These are phyloP conservation scores for Seriola dumerili DNA, from an alignment of 2,113 vertebrate species.

Conservation along the genomic window DNA sequence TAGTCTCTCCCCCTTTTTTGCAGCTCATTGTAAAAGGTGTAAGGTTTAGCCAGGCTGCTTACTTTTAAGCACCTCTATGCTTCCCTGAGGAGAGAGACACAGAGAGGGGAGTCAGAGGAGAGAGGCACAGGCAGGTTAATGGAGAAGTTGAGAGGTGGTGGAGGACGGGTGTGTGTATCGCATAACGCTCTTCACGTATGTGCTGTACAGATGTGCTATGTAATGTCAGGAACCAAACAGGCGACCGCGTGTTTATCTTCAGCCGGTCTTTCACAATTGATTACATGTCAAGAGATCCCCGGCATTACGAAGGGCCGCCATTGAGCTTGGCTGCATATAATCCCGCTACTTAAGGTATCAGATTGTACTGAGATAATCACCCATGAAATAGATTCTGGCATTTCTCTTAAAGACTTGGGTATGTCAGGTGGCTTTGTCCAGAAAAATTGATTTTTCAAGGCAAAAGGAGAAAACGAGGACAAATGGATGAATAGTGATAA, in stretches of 20 bases:
- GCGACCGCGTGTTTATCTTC: slow-evolving; percentile 67
- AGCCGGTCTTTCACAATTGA: slow-evolving; percentile 74
- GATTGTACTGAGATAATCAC: slow-evolving; percentile 80
- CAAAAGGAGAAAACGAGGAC: slow-evolving; percentile 57
- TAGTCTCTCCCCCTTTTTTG: slow-evolving; percentile 36
- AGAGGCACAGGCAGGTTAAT: slow-evolving; percentile 31
- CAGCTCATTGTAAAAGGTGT: slow-evolving; percentile 54
- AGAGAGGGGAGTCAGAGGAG: not conserved
- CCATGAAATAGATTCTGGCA: slow-evolving; percentile 72
- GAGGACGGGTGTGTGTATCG: slow-evolving; percentile 1
- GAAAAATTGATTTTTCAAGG: slow-evolving; percentile 60
- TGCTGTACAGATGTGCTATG: not conserved
- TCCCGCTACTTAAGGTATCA: slow-evolving; percentile 77
- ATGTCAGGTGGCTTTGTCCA: slow-evolving; percentile 62
- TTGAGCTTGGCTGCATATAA: slow-evolving; percentile 59
- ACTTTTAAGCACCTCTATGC: slow-evolving; percentile 52
- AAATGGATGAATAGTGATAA: slow-evolving; percentile 46
- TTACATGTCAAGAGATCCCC: slow-evolving; percentile 75
- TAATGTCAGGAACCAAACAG: slow-evolving; percentile 45
- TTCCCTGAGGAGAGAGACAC: slow-evolving; percentile 45
- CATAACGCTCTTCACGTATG: slow-evolving; percentile 15
- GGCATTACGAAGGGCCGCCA: slow-evolving; percentile 56
- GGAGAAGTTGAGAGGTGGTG: slow-evolving; percentile 18
- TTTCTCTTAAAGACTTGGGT: slow-evolving; percentile 71
- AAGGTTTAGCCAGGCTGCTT: slow-evolving; percentile 60